These are phyloP conservation scores for Dyspetes luteomarginatus DNA, from an alignment of 2,888 invertebrate genomes.

Conservation along the genomic window DNA sequence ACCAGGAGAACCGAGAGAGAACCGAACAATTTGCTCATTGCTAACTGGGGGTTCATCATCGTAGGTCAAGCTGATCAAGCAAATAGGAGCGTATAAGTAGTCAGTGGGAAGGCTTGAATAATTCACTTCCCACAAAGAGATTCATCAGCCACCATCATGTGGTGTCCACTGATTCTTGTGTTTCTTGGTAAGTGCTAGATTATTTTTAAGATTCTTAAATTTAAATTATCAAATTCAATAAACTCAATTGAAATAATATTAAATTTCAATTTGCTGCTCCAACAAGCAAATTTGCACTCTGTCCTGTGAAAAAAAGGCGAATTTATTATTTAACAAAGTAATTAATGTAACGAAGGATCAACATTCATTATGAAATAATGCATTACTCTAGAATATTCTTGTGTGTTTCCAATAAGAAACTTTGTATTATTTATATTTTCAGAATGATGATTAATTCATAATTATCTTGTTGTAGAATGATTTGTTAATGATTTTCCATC, in stretches of 20 bases:
- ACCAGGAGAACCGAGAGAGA: neutral
- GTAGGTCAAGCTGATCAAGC: slow-evolving; percentile 64
- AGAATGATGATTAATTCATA: too few relatives aligned
- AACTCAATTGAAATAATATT: too few relatives aligned
- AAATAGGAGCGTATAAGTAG: slow-evolving; percentile 66
- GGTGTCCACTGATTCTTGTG: slow-evolving; percentile 70
- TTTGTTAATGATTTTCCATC: too few relatives aligned
- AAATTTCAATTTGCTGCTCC: too few relatives aligned
- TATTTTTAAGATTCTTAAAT: slow-evolving; percentile 10
- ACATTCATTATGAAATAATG: too few relatives aligned
- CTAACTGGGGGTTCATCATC: slow-evolving; percentile 9
- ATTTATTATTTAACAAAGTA: neutral
- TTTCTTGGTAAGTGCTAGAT: slow-evolving; percentile 73
- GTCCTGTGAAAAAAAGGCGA: too few relatives aligned
- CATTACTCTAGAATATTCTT: too few relatives aligned
- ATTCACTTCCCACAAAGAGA: slow-evolving; percentile 58
- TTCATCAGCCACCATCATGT: slow-evolving; percentile 66
- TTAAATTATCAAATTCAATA: slow-evolving; percentile 5
- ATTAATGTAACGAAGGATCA: neutral
- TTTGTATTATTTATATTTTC: too few relatives aligned
- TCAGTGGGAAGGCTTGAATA: neutral
- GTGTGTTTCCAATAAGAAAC: too few relatives aligned
- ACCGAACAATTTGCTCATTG: slow-evolving; percentile 12
- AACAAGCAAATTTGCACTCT: too few relatives aligned
- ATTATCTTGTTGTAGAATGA: too few relatives aligned